Percentiles rank a stretch among this genome's conserved stretches.
Conservation (phyloP, 2,113 vertebrate genomes). For the Arenaria interpres region DNA sequence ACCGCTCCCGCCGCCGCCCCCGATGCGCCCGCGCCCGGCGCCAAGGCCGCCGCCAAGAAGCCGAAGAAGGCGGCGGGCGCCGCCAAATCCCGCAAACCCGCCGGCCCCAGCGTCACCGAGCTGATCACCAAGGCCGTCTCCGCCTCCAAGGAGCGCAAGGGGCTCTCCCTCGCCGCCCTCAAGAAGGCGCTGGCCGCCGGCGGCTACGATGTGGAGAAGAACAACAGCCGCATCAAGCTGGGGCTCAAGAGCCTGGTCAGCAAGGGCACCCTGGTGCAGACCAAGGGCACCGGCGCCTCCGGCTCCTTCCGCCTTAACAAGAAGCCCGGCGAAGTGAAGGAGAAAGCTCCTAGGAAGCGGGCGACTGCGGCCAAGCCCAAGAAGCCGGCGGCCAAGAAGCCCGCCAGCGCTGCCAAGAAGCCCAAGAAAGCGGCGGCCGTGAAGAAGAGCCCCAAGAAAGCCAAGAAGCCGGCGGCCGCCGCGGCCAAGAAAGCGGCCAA, state of each 20-base stretch:
- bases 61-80: slow-evolving; percentile 71
- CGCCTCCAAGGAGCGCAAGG: slow-evolving; percentile 77
- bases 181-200: slow-evolving; percentile 80
- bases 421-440: not conserved
- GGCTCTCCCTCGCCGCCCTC: slow-evolving; percentile 73
- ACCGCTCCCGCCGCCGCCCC: slow-evolving; percentile 68
- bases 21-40: slow-evolving; percentile 49
- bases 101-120: too few species aligned
- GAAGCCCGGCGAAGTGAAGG: slow-evolving; percentile 45
- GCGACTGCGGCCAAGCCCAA: not conserved
- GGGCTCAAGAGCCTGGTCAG: slow-evolving; percentile 70
- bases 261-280: slow-evolving; percentile 74
- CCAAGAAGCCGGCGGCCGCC: slow-evolving; percentile 7
- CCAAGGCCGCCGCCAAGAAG: slow-evolving; percentile 73
- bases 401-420: not conserved
- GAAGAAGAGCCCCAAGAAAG: slow-evolving; percentile 71
- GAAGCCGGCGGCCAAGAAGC: slow-evolving; percentile 43
- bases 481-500: slow-evolving; percentile 55
- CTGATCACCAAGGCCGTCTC: slow-evolving; percentile 70
- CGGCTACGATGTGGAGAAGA: slow-evolving; percentile 86
- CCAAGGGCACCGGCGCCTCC: slow-evolving; percentile 73
- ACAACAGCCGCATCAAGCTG: slow-evolving; percentile 76
- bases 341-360: slow-evolving; percentile 25
- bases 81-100: not conserved
- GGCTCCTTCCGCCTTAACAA: slow-evolving; percentile 68